Base-by-base conservation (phyloP, 1,140 invertebrate species). In the Amyelois transitella region DNA sequence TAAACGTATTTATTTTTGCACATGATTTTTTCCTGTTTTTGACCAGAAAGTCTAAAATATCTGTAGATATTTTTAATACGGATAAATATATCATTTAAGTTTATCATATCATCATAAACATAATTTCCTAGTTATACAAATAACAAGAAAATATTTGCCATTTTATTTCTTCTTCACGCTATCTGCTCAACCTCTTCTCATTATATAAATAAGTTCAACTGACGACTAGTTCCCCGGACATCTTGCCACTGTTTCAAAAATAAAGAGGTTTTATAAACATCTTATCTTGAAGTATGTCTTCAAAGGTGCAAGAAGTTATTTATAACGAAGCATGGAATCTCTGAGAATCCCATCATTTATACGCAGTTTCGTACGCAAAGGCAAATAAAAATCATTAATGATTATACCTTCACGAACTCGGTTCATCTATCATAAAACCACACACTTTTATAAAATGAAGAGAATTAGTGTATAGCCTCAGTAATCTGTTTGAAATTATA, bases 211-310 rank as follows among this genome's bases (percentile, higher is more conserved):
- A n/a, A 12, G 59, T 10, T 8, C 19, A 60, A 64, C 58, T 58
- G 61, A 55, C 58, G 62, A 72, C 71, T 64, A 62, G 69, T 72
- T 72, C 60, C 51, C 53, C 54, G 62, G 55, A 66, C 74, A 74
- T 72, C 74, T 76, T 76, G 68, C 66, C 55, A 53, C 43, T 62
- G 64, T 67, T 69, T 68, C 32, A 38, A 38, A 19, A 19, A n/a
- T 48, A 48, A 21, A 14, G 10, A 21, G 7, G 22, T 32, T 44
- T 43, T 43, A 45, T 28, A 43, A 47, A 57, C 49, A 44, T 49
- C 18, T 56, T 48, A 38, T 48, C 19, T 48, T 12, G 21, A 17
- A n/a, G 20, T 48, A 8, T 22, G 45, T 21, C 21, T 48, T 48
- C 19, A 48, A 38, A 48, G 45, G 45, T 48, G 45, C 45, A 48